Conservation (phyloP, 2,888 invertebrate species). For the Esperia sulphurella region DNA sequence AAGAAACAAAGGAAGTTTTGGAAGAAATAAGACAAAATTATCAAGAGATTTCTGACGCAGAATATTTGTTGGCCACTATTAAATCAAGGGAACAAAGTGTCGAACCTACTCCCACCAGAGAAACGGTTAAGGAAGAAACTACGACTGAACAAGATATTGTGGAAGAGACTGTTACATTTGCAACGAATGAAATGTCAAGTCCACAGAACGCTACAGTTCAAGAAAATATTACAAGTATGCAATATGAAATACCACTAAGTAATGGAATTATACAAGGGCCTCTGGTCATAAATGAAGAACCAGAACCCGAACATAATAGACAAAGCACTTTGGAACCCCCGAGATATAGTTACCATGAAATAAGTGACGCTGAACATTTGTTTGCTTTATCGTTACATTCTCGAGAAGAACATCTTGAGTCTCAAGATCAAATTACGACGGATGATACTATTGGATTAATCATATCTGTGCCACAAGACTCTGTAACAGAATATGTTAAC, state of each 20-base stretch:
- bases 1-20: constrained; percentile 11
- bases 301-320: not conserved
- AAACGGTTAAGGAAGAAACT: constrained; percentile 2
- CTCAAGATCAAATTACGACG: not conserved
- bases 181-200: not conserved
- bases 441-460: too few species aligned
- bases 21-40: constrained; percentile 20
- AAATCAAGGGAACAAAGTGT: constrained; percentile 22
- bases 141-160: constrained; percentile 1
- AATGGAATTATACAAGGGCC: constrained; percentile 7
- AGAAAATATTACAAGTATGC: not conserved
- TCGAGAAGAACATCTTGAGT: not conserved
- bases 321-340: constrained; percentile 32
- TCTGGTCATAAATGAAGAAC: not conserved
- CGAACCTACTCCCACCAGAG: constrained; percentile 15
- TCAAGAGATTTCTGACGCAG: constrained; percentile 24
- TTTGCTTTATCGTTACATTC: constrained; percentile 18
- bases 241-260: constrained; percentile 9
- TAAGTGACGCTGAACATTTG: constrained; percentile 43
- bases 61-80: constrained; percentile 27
- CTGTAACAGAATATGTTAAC: too few species aligned
- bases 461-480: too few species aligned
- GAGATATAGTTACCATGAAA: constrained; percentile 40
- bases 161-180: not conserved
- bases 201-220: not conserved